Evolutionary conservation across 2,797 vertebrate species (phyloP).

Genomic region (Gobio occitaniae): DNA sequence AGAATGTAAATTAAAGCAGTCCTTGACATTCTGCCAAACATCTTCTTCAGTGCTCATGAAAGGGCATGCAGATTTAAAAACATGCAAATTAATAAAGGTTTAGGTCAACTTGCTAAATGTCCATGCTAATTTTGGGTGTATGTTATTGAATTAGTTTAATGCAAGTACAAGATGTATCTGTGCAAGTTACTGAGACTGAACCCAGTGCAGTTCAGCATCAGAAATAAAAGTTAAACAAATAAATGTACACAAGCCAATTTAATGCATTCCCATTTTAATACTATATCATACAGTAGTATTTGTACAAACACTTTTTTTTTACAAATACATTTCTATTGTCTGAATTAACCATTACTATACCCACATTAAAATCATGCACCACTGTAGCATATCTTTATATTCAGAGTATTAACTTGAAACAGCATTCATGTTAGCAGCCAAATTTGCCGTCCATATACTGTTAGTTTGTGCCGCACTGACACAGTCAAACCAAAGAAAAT

Average conservation of each 20-base stretch:
- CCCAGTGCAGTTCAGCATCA: fast-evolving
- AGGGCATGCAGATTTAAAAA: not conserved
- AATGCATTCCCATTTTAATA: conserved; percentile 75
- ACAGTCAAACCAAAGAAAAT: conserved; percentile 45
- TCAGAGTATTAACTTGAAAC: conserved; percentile 46
- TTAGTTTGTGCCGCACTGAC: conserved; percentile 46
- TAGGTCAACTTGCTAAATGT: fast-evolving
- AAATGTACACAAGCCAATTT: conserved; percentile 12
- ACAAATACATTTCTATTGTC: conserved; percentile 76
- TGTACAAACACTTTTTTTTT: conserved; percentile 65
- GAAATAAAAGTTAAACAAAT: too few relatives aligned
- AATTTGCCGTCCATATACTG: conserved; percentile 31
- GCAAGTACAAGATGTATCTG: not conserved
- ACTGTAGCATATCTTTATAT: conserved; percentile 36
- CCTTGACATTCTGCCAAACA: not conserved
- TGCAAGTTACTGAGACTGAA: not conserved
- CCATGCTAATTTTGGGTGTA: not conserved
- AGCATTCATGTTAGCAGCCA: conserved; percentile 45
- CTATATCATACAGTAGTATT: conserved; percentile 46
- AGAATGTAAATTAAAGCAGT: not conserved
- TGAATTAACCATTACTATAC: conserved; percentile 46
- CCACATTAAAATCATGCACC: conserved; percentile 62
- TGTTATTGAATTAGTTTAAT: not conserved
- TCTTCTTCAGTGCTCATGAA: not conserved
- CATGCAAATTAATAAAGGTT: not conserved